A percentile compares a stretch with the other conserved stretches of the same genome.
Evolutionary conservation across 2,113 vertebrate genomes (phyloP).

Genomic region (Delphinapterus leucas): DNA sequence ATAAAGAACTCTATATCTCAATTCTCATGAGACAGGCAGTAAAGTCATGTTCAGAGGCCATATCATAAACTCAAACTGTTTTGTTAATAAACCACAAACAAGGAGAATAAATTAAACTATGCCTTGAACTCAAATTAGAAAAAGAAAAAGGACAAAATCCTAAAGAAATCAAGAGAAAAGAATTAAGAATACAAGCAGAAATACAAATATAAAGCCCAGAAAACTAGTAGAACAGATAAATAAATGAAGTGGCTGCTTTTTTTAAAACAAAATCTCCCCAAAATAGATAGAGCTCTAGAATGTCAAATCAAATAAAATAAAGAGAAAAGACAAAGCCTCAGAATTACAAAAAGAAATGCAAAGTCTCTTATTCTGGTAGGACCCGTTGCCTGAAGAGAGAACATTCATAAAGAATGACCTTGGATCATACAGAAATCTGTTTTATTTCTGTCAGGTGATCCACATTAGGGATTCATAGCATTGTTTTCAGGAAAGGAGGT

Average conservation of each 20-base stretch:
- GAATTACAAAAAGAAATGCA: background rate
- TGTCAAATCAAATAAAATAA: background rate
- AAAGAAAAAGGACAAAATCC: background rate
- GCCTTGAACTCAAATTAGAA: conserved; percentile 22
- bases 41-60: conserved; percentile 3
- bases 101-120: conserved; percentile 18
- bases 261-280: background rate
- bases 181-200: background rate
- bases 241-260: background rate
- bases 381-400: background rate
- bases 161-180: background rate
- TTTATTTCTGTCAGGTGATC: background rate
- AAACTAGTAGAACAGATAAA: background rate
- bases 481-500: background rate
- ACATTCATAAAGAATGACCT: background rate
- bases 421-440: background rate
- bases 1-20: background rate
- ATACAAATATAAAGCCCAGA: background rate
- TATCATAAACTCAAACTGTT: conserved; percentile 18
- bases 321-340: background rate
- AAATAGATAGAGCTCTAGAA: background rate
- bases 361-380: background rate
- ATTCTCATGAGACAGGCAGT: background rate
- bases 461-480: background rate
- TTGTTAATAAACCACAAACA: conserved; percentile 21